Conservation (phyloP, 2,113 vertebrate species). For the Corythaeola cristata region DNA sequence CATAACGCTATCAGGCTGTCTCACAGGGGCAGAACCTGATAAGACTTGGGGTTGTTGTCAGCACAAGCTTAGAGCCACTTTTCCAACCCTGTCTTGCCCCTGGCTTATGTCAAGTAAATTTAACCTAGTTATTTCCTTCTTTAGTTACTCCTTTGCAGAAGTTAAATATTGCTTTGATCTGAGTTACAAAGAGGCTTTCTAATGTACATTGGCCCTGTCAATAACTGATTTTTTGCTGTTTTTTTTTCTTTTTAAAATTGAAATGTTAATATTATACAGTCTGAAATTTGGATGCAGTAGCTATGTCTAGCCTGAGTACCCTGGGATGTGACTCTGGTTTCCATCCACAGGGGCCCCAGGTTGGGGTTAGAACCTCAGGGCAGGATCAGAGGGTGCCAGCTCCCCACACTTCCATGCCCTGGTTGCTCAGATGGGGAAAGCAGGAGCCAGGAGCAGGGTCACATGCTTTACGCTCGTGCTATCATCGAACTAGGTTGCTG, state of each 20-base stretch:
- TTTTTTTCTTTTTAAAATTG: neutral
- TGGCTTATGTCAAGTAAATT: neutral
- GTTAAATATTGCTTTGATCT: neutral
- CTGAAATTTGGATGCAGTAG: neutral
- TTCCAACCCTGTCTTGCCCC: neutral
- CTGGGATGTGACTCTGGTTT: neutral
- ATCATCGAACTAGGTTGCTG: neutral
- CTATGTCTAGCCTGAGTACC: neutral
- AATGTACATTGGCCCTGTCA: neutral
- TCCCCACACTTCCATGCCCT: neutral
- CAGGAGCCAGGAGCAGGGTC: neutral
- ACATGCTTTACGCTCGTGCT: accelerated
- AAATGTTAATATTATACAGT: neutral
- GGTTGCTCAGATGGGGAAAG: neutral
- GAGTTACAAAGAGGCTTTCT: neutral
- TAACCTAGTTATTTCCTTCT: neutral
- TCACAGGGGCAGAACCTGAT: neutral
- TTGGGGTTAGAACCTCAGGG: neutral
- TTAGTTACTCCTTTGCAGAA: neutral
- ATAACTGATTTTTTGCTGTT: neutral
- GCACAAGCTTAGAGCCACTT: neutral
- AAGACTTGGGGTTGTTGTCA: neutral
- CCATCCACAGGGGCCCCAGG: neutral
- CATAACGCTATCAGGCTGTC: neutral
- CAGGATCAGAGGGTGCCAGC: neutral